phyloP scores from a whole-genome alignment of 2,888 invertebrate genomes.

The Empis livida region DNA sequence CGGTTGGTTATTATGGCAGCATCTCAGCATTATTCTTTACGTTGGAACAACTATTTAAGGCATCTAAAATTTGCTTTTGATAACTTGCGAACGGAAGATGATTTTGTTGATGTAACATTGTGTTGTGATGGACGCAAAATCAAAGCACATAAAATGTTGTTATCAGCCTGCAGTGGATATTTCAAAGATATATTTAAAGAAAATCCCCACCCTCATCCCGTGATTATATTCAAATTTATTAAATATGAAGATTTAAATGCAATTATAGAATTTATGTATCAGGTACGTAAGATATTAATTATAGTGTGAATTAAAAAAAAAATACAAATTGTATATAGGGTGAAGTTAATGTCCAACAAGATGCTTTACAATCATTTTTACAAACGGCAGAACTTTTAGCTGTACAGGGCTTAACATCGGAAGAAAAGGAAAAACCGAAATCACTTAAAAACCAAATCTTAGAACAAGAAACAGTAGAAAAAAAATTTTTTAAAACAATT shows the following conservation, averaged over 20 bases:
- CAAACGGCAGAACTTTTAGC: conserved; percentile 64
- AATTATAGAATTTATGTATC: conserved; percentile 70
- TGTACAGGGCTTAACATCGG: conserved; percentile 58
- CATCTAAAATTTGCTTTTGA: conserved; percentile 72
- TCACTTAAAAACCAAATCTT: conserved; percentile 24
- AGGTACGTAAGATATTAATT: conserved; percentile 22
- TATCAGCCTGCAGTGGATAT: conserved; percentile 74
- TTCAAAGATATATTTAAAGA: conserved; percentile 60
- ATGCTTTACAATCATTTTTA: conserved; percentile 62
- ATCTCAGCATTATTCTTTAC: conserved; percentile 65
- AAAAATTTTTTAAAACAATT: conserved; percentile 33
- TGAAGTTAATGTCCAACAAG: conserved; percentile 69
- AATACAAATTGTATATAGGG: conserved; percentile 36
- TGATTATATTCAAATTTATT: conserved; percentile 67
- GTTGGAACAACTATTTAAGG: conserved; percentile 69
- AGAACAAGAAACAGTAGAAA: conserved; percentile 15
- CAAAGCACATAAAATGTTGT: conserved; percentile 70
- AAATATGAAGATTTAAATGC: conserved; percentile 65
- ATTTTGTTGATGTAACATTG: conserved; percentile 72
- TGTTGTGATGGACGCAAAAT: conserved; percentile 76
- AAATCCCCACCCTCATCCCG: conserved; percentile 68
- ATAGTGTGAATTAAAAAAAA: no score
- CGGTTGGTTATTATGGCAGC: background rate
- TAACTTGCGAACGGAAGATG: conserved; percentile 51
- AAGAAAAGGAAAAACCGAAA: conserved; percentile 33